A percentile compares a stretch with the other conserved stretches of the same genome.
Conservation (phyloP, 2,113 vertebrate species). For the Probosciger aterrimus region DNA sequence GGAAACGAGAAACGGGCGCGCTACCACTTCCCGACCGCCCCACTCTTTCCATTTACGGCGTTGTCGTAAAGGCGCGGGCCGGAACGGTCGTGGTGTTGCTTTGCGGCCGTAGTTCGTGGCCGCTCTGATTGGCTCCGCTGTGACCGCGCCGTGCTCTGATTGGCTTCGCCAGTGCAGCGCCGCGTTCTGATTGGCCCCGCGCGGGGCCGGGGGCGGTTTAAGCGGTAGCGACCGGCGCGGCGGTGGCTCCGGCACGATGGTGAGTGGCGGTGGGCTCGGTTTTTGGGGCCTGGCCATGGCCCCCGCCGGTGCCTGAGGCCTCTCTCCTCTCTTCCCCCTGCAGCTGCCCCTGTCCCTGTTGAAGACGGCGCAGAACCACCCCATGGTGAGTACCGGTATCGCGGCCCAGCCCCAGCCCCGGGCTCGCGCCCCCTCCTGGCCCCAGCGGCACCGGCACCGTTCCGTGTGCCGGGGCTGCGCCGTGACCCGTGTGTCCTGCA, state of each 20-base stretch:
- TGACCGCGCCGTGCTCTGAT: neutral
- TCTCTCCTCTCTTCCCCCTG: neutral
- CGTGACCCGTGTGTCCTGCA: constrained; percentile 11
- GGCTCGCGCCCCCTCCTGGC: rapidly evolving
- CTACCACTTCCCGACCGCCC: neutral
- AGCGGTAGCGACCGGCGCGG: constrained; percentile 17
- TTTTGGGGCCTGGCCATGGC: too few relatives aligned
- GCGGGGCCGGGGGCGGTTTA: constrained; percentile 3
- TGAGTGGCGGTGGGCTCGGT: neutral
- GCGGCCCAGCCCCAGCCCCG: neutral
- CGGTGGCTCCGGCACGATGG: neutral
- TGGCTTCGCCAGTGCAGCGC: neutral
- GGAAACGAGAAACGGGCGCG: too few relatives aligned
- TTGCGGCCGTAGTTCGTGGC: neutral
- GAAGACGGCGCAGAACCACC: constrained; percentile 97
- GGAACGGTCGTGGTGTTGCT: neutral
- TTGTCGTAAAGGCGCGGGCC: neutral
- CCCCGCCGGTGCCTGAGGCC: neutral
- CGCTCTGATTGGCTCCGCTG: neutral
- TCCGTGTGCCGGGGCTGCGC: neutral
- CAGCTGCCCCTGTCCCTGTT: constrained; percentile 92
- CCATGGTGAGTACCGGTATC: constrained; percentile 83
- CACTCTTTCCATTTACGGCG: neutral
- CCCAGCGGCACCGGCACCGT: neutral
- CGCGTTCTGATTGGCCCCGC: neutral